Conservation (phyloP, 2,888 invertebrate species). For the Aelia acuminata region DNA sequence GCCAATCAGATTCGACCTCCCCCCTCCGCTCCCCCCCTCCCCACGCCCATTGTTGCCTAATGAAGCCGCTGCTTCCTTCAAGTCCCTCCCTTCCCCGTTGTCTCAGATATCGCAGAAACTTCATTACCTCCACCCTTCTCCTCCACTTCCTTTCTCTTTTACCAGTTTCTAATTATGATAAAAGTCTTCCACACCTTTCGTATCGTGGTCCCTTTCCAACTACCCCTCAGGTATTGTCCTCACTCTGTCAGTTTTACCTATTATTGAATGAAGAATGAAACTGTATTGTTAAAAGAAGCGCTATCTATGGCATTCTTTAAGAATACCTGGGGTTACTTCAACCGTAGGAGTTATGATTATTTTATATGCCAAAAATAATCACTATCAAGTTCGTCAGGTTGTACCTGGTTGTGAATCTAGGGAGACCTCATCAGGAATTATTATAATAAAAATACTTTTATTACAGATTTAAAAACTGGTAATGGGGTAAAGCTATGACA, state of each 20-base stretch:
- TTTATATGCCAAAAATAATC: no score
- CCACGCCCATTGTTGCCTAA: constrained; percentile 46
- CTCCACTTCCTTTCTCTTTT: constrained; percentile 52
- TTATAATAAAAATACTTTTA: no score
- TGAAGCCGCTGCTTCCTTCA: constrained; percentile 47
- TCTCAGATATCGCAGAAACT: constrained; percentile 56
- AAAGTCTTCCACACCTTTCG: constrained; percentile 53
- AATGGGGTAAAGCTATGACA: no score
- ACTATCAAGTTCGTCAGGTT: no score
- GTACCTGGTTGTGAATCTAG: no score
- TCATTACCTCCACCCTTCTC: constrained; percentile 51
- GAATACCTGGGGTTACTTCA: no score
- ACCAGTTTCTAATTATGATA: constrained; percentile 56
- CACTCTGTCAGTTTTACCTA: constrained; percentile 51
- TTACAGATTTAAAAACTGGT: no score
- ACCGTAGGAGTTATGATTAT: no score
- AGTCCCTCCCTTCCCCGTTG: background rate
- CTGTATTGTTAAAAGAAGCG: constrained; percentile 21
- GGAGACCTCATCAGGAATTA: no score
- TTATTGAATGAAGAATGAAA: constrained; percentile 44
- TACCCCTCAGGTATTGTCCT: background rate
- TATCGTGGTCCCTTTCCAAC: constrained; percentile 50
- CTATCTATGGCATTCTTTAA: background rate
- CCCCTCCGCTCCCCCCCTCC: constrained; percentile 47
- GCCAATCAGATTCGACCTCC: constrained; percentile 45